Percentiles rank a stretch among this genome's conserved stretches.
phyloP scores from a whole-genome alignment of 2,113 vertebrate genomes.

The Rhinogobius similis region DNA sequence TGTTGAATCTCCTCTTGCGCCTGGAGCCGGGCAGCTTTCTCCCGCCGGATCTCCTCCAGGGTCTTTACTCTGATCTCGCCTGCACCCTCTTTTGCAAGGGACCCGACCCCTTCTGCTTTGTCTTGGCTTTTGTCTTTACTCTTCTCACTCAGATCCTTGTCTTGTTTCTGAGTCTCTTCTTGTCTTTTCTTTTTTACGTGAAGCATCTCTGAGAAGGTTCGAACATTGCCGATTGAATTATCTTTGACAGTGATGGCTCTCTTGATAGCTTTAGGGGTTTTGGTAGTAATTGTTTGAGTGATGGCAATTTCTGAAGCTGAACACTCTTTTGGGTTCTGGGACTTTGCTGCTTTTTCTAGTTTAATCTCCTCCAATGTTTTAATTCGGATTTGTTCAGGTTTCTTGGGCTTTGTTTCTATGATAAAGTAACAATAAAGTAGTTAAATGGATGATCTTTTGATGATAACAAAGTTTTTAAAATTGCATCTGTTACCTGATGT shows the following conservation, averaged over 20 bases:
- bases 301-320: conserved; percentile 10
- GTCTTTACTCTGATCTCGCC: conserved; percentile 85
- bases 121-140: conserved; percentile 14
- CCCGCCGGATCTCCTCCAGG: conserved; percentile 89
- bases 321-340: conserved; percentile 44
- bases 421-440: background rate
- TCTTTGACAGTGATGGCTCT: conserved; percentile 44
- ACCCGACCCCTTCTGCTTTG: background rate
- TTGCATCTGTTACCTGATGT: conserved; percentile 64
- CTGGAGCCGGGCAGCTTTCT: conserved; percentile 85
- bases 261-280: conserved; percentile 39
- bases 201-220: conserved; percentile 80
- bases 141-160: conserved; percentile 6
- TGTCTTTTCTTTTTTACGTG: conserved; percentile 81
- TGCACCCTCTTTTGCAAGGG: background rate
- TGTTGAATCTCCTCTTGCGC: conserved; percentile 46
- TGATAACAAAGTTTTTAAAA: background rate
- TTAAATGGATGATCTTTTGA: background rate
- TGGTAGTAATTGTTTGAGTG: conserved; percentile 36
- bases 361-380: conserved; percentile 94
- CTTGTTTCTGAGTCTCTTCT: conserved; percentile 67
- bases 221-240: conserved; percentile 47
- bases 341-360: conserved; percentile 83
- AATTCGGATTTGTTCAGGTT: conserved; percentile 81
- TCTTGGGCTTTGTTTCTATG: conserved; percentile 65